Conservation (phyloP, 2,888 invertebrate genomes). For the Rhagophthalmus giganteus region DNA sequence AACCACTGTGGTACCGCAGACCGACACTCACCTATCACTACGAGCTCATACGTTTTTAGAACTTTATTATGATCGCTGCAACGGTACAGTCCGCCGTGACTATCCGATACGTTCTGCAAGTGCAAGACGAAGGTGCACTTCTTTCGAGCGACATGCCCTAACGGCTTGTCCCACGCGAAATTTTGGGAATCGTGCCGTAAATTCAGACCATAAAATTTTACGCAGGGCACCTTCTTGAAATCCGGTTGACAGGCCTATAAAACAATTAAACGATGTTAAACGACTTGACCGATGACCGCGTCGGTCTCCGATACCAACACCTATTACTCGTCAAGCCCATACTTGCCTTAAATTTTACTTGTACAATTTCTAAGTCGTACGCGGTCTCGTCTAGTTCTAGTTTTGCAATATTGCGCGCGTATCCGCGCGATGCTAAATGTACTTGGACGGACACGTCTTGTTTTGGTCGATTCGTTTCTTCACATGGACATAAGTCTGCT, state of each 20-base stretch:
- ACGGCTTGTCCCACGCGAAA: conserved; percentile 21
- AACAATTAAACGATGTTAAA: not conserved
- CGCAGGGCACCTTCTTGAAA: conserved; percentile 38
- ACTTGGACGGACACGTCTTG: too few relatives aligned
- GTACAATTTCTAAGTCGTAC: too few relatives aligned
- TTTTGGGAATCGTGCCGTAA: conserved; percentile 17
- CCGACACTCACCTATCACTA: conserved; percentile 40
- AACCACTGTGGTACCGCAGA: too few relatives aligned
- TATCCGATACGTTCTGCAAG: conserved; percentile 40
- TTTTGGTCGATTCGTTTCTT: too few relatives aligned
- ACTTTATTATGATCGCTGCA: conserved; percentile 42
- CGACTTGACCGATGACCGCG: too few relatives aligned
- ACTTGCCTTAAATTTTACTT: too few relatives aligned
- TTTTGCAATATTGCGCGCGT: too few relatives aligned
- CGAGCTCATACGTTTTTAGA: conserved; percentile 41
- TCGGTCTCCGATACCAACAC: too few relatives aligned
- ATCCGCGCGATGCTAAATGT: too few relatives aligned
- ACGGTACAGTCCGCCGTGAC: conserved; percentile 45
- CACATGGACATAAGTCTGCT: too few relatives aligned
- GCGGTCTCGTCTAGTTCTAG: too few relatives aligned
- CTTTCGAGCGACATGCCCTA: conserved; percentile 13
- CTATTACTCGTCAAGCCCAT: too few relatives aligned
- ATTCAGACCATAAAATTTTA: conserved; percentile 23
- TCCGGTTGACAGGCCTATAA: conserved; percentile 39
- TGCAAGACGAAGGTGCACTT: conserved; percentile 39